Base-by-base conservation (phyloP, 2,888 invertebrate genomes). In the Hybos culiciformis region DNA sequence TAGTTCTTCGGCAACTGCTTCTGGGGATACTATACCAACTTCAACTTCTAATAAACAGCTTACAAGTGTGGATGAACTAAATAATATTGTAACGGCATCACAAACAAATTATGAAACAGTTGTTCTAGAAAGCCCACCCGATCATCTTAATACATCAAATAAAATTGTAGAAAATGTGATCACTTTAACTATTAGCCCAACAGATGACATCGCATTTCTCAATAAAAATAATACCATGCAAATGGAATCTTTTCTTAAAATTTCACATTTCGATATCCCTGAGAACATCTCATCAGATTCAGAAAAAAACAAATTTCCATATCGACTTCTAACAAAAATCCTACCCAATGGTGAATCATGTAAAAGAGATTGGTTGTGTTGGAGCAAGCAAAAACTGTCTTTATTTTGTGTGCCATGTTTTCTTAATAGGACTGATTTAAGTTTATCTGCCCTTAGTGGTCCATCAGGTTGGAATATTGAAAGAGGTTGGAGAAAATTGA, bases 401-500 rank as follows among this genome's bases (percentile, higher is more conserved):
- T 34, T 34, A 34, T 19, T 34, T 34, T 34, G 34, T 34, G 11
- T 34, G 11, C 34, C 34, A 2, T 34, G 34, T n/a, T 34, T 34
- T 5, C 34, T 34, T 5, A 11, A 34, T 2, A n/a, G n/a, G 11
- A 34, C 34, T 11, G n/a, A 34, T 5, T 19, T 34, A 3, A n/a
- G n/a, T 34, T 11, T n/a, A 34, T 34, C 34, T 12, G 34, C 19
- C n/a, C 34, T 34, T 6, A n/a, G 34, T 34, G 19, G 34, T n/a
- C 34, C 2, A 34, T 34, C 34, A 34, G 34, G 34, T 12, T 34
- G 34, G 34, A n/a, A 34, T 34, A 34, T 34, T 34, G 11, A 12
- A 34, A 34, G 19, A 34, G 34, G 34, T 12, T 34, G 34, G 34
- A 34, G 34, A n/a, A 34, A 33, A 33, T 33, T 33, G 33, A 33